phyloP scores from a whole-genome alignment of 2,113 vertebrate species.

The Laterallus jamaicensis region DNA sequence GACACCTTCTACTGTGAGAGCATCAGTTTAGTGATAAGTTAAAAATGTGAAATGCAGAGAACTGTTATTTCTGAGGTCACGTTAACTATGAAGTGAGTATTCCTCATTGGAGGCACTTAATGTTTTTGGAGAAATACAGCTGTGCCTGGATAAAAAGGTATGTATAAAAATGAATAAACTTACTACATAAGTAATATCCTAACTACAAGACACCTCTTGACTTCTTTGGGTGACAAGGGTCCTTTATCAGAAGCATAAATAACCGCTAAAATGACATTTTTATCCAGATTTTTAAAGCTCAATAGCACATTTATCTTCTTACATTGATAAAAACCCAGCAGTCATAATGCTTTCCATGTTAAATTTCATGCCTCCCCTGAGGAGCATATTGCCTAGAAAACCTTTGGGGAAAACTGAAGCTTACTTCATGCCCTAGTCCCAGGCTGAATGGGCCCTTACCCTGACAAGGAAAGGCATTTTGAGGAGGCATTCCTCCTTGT shows the following conservation, averaged over 20 bases:
- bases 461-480: background rate
- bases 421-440: background rate
- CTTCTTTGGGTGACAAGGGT: background rate
- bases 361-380: background rate
- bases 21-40: background rate
- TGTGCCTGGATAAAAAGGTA: background rate
- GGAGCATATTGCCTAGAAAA: background rate
- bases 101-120: background rate
- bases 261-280: background rate
- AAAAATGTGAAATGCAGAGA: background rate
- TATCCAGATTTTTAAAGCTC: background rate
- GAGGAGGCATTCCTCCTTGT: background rate
- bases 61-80: background rate
- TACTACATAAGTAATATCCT: background rate
- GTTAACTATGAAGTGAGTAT: background rate
- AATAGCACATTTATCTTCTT: background rate
- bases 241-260: background rate
- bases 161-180: background rate
- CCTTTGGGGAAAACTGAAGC: background rate
- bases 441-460: background rate
- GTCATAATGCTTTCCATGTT: background rate
- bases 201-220: background rate
- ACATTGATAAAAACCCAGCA: background rate
- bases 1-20: background rate
- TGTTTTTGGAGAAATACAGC: background rate